Base-by-base conservation (phyloP, 2,113 vertebrate species). In the Apus apus region DNA sequence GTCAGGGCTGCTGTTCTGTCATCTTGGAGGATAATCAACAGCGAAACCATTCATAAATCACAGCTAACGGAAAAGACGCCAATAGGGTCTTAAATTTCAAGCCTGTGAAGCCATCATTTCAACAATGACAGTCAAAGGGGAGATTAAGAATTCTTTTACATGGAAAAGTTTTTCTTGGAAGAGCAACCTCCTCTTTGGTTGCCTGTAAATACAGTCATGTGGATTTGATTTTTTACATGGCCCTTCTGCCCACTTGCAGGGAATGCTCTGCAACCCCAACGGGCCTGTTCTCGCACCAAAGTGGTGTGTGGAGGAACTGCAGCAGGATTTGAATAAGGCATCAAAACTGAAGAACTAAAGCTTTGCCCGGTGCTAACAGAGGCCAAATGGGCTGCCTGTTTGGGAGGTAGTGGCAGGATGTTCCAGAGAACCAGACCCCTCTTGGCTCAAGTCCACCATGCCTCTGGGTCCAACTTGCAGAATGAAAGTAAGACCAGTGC, bases 111-210 rank as follows among this genome's bases (percentile, higher is more conserved):
- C 95, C 95, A 87, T 97, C 94, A 89, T 97, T 96, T 94, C 90
- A 95, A 87, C 94, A 92, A 92, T 97, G 96, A 94, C 92, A 89
- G 95, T 97, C 95, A 85, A 96, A 96, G 94, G 92, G 84, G 88
- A 95, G 93, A 95, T 96, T 93, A 96, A 92, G 96, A 96, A 97
- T 96, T 97, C 96, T 95, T 96, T 96, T 94, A 96, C 94, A 96
- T 87, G 95, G 96, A 96, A 96, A 96, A 92, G 93, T 95, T 95
- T 94, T 97, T 96, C 90, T 97, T 97, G 95, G 96, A 97, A 93
- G 78, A 93, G 70, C 54, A 92, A 18, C 58, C 54, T 51, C 90
- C 70, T 87, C 92, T 96, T 97, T 87, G 80, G 94, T 97, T 94
- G 95, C 92, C 94, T 95, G 54, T 90, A 95, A 97, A 87, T 96